Percentiles rank a stretch among this genome's conserved stretches.
Conservation (phyloP, 2,888 invertebrate species). For the Phragmatobia fuliginosa region DNA sequence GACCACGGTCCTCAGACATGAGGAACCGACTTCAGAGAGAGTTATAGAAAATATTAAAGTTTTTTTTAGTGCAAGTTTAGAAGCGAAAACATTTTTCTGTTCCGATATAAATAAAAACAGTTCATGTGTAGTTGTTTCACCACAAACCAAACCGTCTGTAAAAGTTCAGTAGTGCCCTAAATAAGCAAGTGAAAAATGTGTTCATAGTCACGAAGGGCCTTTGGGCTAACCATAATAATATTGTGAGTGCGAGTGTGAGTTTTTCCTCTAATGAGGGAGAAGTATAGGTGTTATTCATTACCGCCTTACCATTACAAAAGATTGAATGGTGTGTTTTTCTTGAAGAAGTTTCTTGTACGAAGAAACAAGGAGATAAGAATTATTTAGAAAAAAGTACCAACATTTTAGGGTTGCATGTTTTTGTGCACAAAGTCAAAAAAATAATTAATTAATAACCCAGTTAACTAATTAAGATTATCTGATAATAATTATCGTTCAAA, state of each 20-base stretch:
- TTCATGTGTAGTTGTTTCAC: not conserved
- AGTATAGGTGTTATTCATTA: not conserved
- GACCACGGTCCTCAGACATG: no score
- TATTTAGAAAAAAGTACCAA: not conserved
- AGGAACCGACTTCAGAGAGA: no score
- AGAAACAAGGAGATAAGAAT: not conserved
- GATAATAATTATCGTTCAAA: no score
- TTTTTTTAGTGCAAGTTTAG: not conserved
- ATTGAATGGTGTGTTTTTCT: not conserved
- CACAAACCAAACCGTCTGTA: not conserved
- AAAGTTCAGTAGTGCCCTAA: not conserved
- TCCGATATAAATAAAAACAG: no score
- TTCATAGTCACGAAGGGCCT: not conserved
- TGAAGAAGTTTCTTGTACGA: not conserved
- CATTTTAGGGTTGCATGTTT: not conserved
- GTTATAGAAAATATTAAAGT: not conserved
- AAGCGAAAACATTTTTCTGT: not conserved
- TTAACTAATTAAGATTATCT: no score
- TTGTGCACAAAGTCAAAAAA: no score
- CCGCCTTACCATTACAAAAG: not conserved
- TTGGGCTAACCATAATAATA: not conserved
- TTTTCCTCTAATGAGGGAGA: not conserved
- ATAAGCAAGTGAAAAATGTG: not conserved
- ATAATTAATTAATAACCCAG: no score
- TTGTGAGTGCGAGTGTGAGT: not conserved